Percentiles rank a stretch among this genome's conserved stretches.
These are phyloP conservation scores for Antitype chi DNA, from an alignment of 2,888 invertebrate genomes.

Conservation along the genomic window DNA sequence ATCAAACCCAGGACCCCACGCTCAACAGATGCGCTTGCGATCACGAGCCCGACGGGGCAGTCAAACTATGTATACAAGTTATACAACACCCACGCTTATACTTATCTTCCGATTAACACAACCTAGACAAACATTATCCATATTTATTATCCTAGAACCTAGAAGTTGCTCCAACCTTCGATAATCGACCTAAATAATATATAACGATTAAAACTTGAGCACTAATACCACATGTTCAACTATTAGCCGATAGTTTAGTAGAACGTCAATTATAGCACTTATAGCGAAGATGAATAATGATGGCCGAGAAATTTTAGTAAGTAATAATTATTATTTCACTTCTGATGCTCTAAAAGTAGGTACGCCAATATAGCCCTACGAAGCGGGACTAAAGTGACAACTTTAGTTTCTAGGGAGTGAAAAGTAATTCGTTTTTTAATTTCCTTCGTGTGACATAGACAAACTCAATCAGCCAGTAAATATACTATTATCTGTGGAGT, in stretches of 20 bases:
- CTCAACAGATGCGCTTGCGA: too few species aligned
- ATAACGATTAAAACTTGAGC: conserved; percentile 18
- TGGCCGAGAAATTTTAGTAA: not conserved
- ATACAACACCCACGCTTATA: not conserved
- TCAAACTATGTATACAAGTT: not conserved
- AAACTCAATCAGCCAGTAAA: too few species aligned
- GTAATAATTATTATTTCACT: too few species aligned
- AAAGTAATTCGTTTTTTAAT: too few species aligned
- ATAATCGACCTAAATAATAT: conserved; percentile 33
- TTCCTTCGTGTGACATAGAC: too few species aligned
- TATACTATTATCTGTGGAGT: too few species aligned
- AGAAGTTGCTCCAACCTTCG: conserved; percentile 31
- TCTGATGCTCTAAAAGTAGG: too few species aligned
- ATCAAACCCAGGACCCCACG: too few species aligned
- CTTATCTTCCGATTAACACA: conserved; percentile 22
- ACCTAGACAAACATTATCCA: conserved; percentile 22
- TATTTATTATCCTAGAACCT: conserved; percentile 11
- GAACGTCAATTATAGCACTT: conserved; percentile 4
- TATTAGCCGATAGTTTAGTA: not conserved
- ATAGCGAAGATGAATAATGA: not conserved
- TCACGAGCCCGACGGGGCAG: not conserved
- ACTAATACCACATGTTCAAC: conserved; percentile 18
- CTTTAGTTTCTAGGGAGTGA: too few species aligned
- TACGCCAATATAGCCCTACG: too few species aligned
- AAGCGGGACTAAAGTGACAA: too few species aligned